Conservation (phyloP, 2,113 vertebrate genomes). For the Perccottus glenii region DNA sequence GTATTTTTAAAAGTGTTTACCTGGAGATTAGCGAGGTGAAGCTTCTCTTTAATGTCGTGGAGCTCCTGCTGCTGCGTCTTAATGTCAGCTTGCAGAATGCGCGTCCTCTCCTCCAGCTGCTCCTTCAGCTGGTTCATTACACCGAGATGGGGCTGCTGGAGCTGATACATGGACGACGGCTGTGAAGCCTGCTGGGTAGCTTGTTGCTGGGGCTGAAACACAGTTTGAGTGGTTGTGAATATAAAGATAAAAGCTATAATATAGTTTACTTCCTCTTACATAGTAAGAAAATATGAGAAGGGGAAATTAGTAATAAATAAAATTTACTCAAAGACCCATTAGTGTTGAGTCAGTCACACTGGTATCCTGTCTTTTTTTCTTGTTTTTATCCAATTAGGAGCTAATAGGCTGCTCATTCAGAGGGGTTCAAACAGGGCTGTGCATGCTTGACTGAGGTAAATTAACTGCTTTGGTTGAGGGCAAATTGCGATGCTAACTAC, state of each 20-base stretch:
- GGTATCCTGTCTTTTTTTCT: no score
- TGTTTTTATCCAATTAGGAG: no score
- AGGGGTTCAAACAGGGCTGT: no score
- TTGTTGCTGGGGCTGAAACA: constrained; percentile 30
- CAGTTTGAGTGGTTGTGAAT: not conserved
- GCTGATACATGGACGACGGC: constrained; percentile 47
- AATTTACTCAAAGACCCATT: no score
- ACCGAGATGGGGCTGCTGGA: constrained; percentile 79
- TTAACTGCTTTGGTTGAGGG: no score
- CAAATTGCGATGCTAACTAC: no score
- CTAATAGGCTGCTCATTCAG: no score
- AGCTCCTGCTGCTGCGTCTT: constrained; percentile 86
- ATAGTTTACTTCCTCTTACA: not conserved
- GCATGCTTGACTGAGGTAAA: no score
- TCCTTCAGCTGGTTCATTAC: constrained; percentile 88
- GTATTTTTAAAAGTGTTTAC: constrained; percentile 56
- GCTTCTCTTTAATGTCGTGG: constrained; percentile 87
- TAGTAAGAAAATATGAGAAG: no score
- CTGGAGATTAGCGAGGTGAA: constrained; percentile 85
- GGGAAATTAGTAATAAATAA: no score
- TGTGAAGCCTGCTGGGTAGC: constrained; percentile 36
- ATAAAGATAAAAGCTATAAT: not conserved
- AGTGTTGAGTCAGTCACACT: no score
- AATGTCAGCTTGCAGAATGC: constrained; percentile 86
- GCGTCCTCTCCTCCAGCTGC: constrained; percentile 87